Base-by-base conservation (phyloP, 2,113 vertebrate genomes). In the Pleuronectes platessa region DNA sequence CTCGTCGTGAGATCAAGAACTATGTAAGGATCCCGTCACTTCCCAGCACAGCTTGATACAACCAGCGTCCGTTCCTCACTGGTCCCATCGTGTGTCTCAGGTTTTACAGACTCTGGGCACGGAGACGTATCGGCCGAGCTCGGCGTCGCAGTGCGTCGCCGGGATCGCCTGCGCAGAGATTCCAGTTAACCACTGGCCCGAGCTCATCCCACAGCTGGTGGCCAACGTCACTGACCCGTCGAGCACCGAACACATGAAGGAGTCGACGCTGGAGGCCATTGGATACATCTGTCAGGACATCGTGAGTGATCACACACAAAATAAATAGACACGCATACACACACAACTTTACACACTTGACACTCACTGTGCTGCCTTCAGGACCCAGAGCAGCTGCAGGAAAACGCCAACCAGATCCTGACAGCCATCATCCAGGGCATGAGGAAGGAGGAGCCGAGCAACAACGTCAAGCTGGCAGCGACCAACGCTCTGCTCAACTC, bases 221-320 rank as follows among this genome's bases (percentile, higher is more conserved):
- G 95, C 97, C 23, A 99, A 99, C 23, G 98, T 99, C 27, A 99
- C 98, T 0, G 96, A 97, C 78, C 96, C 97, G 21, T 96, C 95
- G 87, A 98, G 97, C 90, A 99, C 97, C 0, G 97, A 99, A 69
- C 97, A 99, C 89, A 99, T 99, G 98, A 99, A 98, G 93, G 98
- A 99, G 90, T 98, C 97, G 0, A 99, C 97, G 27, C 92, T 99
- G 93, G 98, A 99, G 94, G 97, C 98, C 88, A 99, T 99, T 12
- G 98, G 98, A 0, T 99, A 99, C 94, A 99, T 99, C 93, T 99
- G 98, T 87, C 98, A 99, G 95, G 98, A 99, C 87, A 99, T 99
- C 0, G 98, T 99, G 91, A 97, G 97, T 95, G 3, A 10, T 6
- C 20, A 12, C 20, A 7, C 12, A 17, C 45, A 3, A 3, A 14